Evolutionary conservation across 2,113 vertebrate species (phyloP), one percentile per base, ranked within the genome.

Genomic region (Equus quagga): DNA sequence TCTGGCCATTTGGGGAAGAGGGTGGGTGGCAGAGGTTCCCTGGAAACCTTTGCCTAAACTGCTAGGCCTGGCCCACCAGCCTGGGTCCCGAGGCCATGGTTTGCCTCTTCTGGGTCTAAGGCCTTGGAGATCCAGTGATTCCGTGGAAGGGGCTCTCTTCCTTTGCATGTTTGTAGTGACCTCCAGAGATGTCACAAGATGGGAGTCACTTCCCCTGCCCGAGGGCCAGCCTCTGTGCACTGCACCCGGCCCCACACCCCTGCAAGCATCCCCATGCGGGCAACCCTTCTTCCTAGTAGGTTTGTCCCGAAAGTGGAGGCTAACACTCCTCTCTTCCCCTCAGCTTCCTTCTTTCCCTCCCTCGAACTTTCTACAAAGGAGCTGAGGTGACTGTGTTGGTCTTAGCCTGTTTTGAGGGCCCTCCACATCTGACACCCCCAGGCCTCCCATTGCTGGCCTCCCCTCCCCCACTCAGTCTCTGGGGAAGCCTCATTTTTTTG

Each of bases 251-350:
- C 33, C 44, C 9, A 2, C 8, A 10, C 6, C 58, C 14, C 36
- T 18, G 23, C 3, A 49, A 26, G 28, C 49, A n/a, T 5, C 5
- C n/a, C 36, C 10, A 0, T 0, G 18, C 8, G 24, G 21, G 36
- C 75, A 64, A 4, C 41, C 12, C 0, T 13, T 28, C n/a, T 54
- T 67, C 64, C 80, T 8, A 17, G 12, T 24, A 3, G 1, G 28
- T 41, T 46, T 49, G 17, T 26, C 60, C 69, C 3, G 5, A 72
- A n/a, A 12, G 13, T 54, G 51, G 51, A 15, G 51, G 51, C 13
- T 54, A 54, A 54, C 13, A 14, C 51, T 14, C 73, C 89, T 72
- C 80, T 97, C 89, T 96, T 97, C 95, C 98, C 95, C 96, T 97
- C 91, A 93, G 75, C 70, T 91, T 87, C 88, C 92, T 70, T 69